Evolutionary conservation across 2,888 invertebrate species (phyloP), one percentile per base, ranked within the genome.

Genomic region (Shargacucullia verbasci): DNA sequence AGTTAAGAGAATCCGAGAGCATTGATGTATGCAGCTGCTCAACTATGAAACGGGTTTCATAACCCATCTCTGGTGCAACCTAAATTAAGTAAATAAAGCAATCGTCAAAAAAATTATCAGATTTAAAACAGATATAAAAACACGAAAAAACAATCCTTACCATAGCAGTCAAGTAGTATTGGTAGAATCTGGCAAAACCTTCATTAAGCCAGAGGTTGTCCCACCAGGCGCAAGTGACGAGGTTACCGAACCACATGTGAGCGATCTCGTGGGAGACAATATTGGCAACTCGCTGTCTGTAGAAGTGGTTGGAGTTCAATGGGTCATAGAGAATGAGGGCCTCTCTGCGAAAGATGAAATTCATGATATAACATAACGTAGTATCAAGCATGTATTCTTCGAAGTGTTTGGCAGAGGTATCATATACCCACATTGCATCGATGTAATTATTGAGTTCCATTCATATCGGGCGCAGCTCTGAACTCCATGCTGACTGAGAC

Each of bases 161-260:
- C 78, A 80, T 66, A 0, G 92, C 91, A 6, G 95, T 95, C 7
- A 95, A 93, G 54, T 94, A 95, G 82, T 96, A 97, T 81, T 97
- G 96, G 77, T 97, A 96, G 82, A 95, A 97, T 72, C 95, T 92
- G 0, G 96, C 97, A 61, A 97, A 97, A 7, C 94, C 96, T 82
- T 96, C 96, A 77, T 95, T 96, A 0, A 97, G 88, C 96, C 97
- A 97, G 1, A 96, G 91, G 73, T 95, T 95, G 58, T 95, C 94
- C 97, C 97, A 97, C 97, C 97, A 97, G 33, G 95, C 95, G 54
- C 96, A 95, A 0, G 97, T 97, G 13, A 97, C 96, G 13, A 96
- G 89, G 80, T 97, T 96, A 6, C 97, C 97, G 73, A 97, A 97
- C 97, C 97, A 97, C 94, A 96, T 96, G 83, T 98, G 98, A 0